Conservation (phyloP, 2,888 invertebrate genomes). For the Drosophila nr. perissopoda region DNA sequence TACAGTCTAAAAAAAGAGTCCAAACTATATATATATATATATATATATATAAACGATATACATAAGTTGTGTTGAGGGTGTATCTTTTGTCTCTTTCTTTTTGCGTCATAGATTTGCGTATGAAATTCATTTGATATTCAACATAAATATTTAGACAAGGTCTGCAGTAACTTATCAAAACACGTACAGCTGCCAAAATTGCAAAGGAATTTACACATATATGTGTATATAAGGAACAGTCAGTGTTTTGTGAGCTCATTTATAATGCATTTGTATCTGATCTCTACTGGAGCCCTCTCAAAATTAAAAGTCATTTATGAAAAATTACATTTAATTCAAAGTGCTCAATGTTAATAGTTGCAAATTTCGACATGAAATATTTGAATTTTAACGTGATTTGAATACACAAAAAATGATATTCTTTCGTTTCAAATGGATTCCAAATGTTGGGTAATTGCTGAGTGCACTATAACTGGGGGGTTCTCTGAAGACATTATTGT, state of each 20-base stretch:
- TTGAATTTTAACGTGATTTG: neutral
- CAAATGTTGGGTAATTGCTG: neutral
- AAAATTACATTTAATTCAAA: neutral
- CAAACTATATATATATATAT: neutral
- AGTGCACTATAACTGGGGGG: neutral
- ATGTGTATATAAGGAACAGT: neutral
- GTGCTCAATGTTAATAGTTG: neutral
- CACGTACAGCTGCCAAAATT: neutral
- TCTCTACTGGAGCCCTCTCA: too few species aligned
- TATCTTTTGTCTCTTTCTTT: neutral
- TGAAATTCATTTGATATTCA: slow-evolving; percentile 16
- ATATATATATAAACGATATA: neutral
- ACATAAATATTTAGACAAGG: slow-evolving; percentile 8
- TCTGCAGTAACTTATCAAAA: neutral
- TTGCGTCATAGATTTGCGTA: slow-evolving; percentile 1
- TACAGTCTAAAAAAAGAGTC: slow-evolving; percentile 14
- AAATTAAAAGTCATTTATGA: neutral
- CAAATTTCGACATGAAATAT: neutral
- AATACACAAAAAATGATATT: neutral
- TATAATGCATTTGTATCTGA: neutral
- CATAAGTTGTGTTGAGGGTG: slow-evolving; percentile 4
- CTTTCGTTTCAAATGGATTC: accelerated
- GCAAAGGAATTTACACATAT: neutral
- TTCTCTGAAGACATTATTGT: neutral
- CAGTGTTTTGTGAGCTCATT: neutral